phyloP scores from a whole-genome alignment of 2,888 invertebrate species.

The Drosophila kanekoi region DNA sequence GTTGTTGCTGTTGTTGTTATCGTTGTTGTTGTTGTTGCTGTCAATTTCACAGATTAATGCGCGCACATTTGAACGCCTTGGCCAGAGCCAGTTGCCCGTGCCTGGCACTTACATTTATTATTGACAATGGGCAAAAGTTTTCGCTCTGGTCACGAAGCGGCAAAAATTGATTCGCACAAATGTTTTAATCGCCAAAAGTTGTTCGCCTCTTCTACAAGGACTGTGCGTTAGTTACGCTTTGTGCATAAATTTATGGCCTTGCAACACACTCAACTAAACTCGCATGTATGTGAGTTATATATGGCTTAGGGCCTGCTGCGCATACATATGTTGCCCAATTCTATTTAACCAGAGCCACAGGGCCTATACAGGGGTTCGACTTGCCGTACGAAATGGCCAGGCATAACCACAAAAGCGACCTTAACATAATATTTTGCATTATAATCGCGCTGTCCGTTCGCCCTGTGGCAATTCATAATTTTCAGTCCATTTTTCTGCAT shows the following conservation, averaged over 20 bases:
- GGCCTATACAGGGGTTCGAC: slow-evolving; percentile 2
- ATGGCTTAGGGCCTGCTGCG: background rate
- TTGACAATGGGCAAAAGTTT: slow-evolving; percentile 77
- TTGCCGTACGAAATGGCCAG: background rate
- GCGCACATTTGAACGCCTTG: slow-evolving; percentile 64
- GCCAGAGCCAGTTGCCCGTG: slow-evolving; percentile 25
- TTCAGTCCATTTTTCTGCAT: slow-evolving; percentile 21
- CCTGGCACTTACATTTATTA: slow-evolving; percentile 69
- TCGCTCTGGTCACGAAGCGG: slow-evolving; percentile 50
- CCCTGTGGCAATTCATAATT: slow-evolving; percentile 39
- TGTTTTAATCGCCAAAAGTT: slow-evolving; percentile 48
- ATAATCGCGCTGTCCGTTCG: slow-evolving; percentile 28
- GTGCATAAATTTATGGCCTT: slow-evolving; percentile 14
- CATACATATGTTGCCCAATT: slow-evolving; percentile 46
- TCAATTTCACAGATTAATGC: slow-evolving; percentile 81
- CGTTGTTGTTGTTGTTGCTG: slow-evolving; percentile 49
- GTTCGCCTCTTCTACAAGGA: background rate
- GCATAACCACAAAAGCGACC: slow-evolving; percentile 10
- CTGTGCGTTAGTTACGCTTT: slow-evolving; percentile 19
- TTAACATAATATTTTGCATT: slow-evolving; percentile 32
- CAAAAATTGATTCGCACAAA: slow-evolving; percentile 70
- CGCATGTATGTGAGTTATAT: slow-evolving; percentile 4
- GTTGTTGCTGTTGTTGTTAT: slow-evolving; percentile 41
- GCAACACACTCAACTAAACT: slow-evolving; percentile 1
- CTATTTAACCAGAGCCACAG: slow-evolving; percentile 30